Conservation (phyloP, 2,888 invertebrate genomes). For the Hydraecia micacea region DNA sequence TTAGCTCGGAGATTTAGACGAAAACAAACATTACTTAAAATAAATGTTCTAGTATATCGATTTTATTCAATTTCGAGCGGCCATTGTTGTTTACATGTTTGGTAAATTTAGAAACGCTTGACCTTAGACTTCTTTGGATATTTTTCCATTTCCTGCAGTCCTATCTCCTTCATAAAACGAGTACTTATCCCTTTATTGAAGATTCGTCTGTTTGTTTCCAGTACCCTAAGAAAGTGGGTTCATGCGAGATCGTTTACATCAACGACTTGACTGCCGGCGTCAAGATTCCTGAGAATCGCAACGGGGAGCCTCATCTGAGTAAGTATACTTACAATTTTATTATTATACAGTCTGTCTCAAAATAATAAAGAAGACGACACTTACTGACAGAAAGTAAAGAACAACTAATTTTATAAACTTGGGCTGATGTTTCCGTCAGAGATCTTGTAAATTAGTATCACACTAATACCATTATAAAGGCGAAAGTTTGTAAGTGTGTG, state of each 20-base stretch:
- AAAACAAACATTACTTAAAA: no score
- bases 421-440: neutral
- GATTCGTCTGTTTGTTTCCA: constrained; percentile 78
- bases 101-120: no score
- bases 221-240: constrained; percentile 93
- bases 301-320: constrained; percentile 78
- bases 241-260: constrained; percentile 92
- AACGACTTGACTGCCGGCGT: constrained; percentile 96
- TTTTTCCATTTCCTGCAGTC: neutral
- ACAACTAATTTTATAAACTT: neutral
- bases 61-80: no score
- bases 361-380: neutral
- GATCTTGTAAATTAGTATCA: no score
- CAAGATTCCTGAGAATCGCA: constrained; percentile 76
- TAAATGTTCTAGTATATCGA: no score
- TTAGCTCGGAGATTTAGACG: no score
- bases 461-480: no score
- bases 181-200: no score
- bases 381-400: neutral
- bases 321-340: constrained; percentile 57
- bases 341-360: neutral
- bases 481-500: no score
- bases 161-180: neutral
- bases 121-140: neutral
- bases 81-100: no score